Base-by-base conservation (phyloP, 2,888 invertebrate species). In the Scaptomyza flava region DNA sequence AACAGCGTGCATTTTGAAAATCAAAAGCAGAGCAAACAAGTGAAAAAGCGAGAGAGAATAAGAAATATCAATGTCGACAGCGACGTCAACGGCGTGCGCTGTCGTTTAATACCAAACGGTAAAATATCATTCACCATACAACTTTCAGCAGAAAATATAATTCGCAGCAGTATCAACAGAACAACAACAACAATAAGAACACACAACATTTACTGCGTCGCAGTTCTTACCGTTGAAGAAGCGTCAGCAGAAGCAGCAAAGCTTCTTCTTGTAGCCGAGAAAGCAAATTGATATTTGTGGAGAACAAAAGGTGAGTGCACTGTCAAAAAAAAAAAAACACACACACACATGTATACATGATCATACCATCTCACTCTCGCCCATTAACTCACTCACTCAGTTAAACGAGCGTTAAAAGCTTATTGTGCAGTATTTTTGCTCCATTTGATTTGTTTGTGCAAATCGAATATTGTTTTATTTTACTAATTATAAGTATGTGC, bases 291-390 rank as follows among this genome's bases (percentile, higher is more conserved):
- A 60, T 64, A 62, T 72, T 52, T 41, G 65, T 62, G 79, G 62
- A 75, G 60, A 72, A 54, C 59, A 72, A 71, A 80, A 82, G 82
- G 83, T 84, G 88, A 84, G 83, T 84, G 83, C 71, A 87, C 83
- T 75, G 63, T 43, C 45, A 41, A 38, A 65, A 23, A 41, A 42
- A 23, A 23, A 23, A 23, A 23, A 17, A 64, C 33, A 73, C n/a
- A 60, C 42, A 57, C 38, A 38, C 23, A 43, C 41, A 48, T 47
- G 31, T 34, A 69, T 23, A 23, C 23, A 23, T 23, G 23, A 23
- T 1, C 23, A 23, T 59, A 61, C 34, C 23, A 51, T 48, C 62
- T 47, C 64, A 33, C 62, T 45, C 72, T 38, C 42, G 12, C 50
- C 17, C 53, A 62, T 46, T 57, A 41, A 34, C 34, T 36, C 60